Percentiles rank a stretch among this genome's conserved stretches.
These are phyloP conservation scores for Toxotes jaculatrix DNA, from an alignment of 2,113 vertebrate species.

Conservation along the genomic window DNA sequence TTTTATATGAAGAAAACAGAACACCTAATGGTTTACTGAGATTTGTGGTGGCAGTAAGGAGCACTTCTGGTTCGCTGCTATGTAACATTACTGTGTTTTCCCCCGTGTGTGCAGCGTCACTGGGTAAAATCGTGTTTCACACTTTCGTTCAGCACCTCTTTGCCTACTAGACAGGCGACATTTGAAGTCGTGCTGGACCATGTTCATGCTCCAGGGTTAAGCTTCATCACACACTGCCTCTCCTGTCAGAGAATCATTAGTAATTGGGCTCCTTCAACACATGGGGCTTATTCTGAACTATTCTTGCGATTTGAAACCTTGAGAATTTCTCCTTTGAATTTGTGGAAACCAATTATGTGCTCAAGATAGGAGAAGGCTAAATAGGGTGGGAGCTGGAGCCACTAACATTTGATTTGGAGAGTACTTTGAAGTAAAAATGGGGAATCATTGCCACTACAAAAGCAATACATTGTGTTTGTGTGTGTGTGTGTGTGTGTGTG, in stretches of 20 bases:
- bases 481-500: neutral
- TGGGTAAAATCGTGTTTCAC: constrained; percentile 4
- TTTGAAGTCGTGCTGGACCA: constrained; percentile 7
- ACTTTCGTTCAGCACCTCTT: neutral
- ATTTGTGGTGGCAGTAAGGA: too few relatives aligned
- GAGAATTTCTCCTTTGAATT: constrained; percentile 48
- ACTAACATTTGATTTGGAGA: constrained; percentile 52
- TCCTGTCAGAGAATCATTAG: constrained; percentile 55
- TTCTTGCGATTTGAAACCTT: constrained; percentile 39
- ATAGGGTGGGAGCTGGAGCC: constrained; percentile 17
- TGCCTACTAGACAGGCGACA: neutral
- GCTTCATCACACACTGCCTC: constrained; percentile 14
- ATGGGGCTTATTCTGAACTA: neutral
- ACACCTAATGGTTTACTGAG: neutral
- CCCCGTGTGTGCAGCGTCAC: neutral
- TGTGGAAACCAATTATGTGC: constrained; percentile 41
- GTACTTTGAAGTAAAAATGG: constrained; percentile 39
- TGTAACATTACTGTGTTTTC: neutral
- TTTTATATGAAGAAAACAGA: constrained; percentile 2
- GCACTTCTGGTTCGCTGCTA: neutral
- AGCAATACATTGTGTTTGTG: neutral
- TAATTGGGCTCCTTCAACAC: constrained; percentile 15
- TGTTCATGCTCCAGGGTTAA: constrained; percentile 31
- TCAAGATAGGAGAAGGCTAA: constrained; percentile 6
- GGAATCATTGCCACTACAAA: constrained; percentile 6